Evolutionary conservation across 2,888 invertebrate genomes (phyloP), one percentile per base, ranked within the genome.

Genomic region (Alsophila aescularia): DNA sequence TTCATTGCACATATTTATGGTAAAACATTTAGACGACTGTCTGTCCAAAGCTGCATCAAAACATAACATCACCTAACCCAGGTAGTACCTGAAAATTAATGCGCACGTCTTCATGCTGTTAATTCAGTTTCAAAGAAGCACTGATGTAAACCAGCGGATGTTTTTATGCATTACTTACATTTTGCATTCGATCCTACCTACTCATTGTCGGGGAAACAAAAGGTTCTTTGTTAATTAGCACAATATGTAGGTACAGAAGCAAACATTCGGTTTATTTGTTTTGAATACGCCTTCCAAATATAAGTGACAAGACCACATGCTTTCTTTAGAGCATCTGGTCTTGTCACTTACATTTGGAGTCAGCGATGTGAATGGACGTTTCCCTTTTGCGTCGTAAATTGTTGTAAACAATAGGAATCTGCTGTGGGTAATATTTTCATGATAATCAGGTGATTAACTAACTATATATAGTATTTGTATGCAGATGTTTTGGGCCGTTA

Each of bases 201-300:
- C 40, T 15, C 54, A 49, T 54, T 54, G 54, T 54, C 12, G 43
- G 14, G 14, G 49, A 44, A 36, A 54, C 54, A 54, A 54, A 54
- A 54, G 54, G 43, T 39, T 39, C 54, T 54, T 54, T 54, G 49
- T 49, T 43, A 39, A 43, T 54, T 43, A 52, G 35, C 49, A 35
- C 45, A n/a, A n/a, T n/a, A 44, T 49, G 42, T 44, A 6, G 12
- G 32, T 39, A 15, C 31, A 31, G 7, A 14, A 14, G 10, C 15
- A 10, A 47, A 45, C 31, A n/a, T 15, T 15, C 2, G 15, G 32
- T 41, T 52, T 52, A 27, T 48, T 53, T 53, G 27, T 42, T 48
- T 48, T 53, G 52, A 34, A 40, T 8, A 3, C 24, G n/a, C n/a
- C n/a, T n/a, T n/a, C n/a, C n/a, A n/a, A n/a, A n/a, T n/a, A n/a